Conservation (phyloP, 2,113 vertebrate genomes). For the Aegithalos caudatus region DNA sequence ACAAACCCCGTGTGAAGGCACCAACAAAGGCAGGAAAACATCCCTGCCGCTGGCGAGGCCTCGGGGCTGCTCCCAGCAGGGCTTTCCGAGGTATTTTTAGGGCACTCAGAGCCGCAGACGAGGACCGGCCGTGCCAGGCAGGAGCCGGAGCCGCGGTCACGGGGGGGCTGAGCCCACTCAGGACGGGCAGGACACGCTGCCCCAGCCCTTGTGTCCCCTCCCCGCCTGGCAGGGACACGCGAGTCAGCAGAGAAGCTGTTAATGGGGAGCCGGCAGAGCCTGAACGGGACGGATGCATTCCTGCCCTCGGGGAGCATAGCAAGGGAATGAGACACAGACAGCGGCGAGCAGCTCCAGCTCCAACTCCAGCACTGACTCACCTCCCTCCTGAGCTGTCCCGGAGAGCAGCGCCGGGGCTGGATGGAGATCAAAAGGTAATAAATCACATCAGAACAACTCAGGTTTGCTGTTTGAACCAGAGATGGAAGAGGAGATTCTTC, state of each 20-base stretch:
- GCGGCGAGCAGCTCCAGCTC: not conserved
- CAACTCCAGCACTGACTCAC: slow-evolving; percentile 4
- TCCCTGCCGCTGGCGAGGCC: not conserved
- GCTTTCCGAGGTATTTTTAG: not conserved
- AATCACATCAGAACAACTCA: not conserved
- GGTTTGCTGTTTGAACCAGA: not conserved
- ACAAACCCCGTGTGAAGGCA: not conserved
- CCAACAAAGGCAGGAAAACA: not conserved
- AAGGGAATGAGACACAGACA: not conserved
- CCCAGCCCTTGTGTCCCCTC: not conserved
- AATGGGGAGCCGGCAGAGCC: not conserved
- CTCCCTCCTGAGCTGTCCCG: not conserved
- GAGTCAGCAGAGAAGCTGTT: not conserved
- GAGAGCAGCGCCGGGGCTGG: not conserved
- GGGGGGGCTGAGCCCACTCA: not conserved
- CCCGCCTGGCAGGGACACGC: not conserved
- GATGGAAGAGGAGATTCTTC: not conserved
- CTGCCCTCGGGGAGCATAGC: slow-evolving; percentile 35
- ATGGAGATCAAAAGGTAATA: not conserved
- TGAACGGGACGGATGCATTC: not conserved
- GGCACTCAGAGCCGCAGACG: not conserved
- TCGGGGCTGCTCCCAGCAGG: not conserved
- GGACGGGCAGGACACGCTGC: not conserved
- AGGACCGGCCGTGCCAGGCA: not conserved
- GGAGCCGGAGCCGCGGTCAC: not conserved